phyloP scores from a whole-genome alignment of 2,113 vertebrate genomes.

The Smithornis capensis region DNA sequence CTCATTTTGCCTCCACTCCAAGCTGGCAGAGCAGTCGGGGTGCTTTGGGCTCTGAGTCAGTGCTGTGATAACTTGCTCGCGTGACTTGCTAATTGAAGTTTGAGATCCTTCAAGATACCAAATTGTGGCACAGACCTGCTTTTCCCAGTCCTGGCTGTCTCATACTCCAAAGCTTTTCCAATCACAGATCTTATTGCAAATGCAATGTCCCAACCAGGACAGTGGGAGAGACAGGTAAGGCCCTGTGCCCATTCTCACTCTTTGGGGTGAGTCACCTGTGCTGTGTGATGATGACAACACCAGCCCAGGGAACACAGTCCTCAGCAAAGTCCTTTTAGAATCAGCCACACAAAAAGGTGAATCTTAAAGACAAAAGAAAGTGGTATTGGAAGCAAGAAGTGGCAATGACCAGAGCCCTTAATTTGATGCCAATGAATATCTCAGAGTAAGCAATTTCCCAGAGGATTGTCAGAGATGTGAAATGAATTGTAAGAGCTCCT shows the following conservation, averaged over 20 bases:
- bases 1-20: not conserved
- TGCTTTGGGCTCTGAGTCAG: not conserved
- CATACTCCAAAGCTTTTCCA: not conserved
- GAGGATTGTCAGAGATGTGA: slow-evolving; percentile 46
- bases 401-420: slow-evolving; percentile 34
- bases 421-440: slow-evolving; percentile 39
- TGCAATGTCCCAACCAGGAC: no score
- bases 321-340: slow-evolving; percentile 10
- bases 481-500: slow-evolving; percentile 66
- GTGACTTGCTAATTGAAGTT: slow-evolving; percentile 6
- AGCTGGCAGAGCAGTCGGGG: slow-evolving; percentile 6
- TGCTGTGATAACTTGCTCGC: not conserved
- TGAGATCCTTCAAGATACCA: not conserved
- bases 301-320: not conserved
- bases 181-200: not conserved
- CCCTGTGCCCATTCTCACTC: accelerated
- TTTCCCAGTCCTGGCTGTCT: not conserved
- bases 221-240: not conserved
- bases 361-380: slow-evolving; percentile 43
- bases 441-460: slow-evolving; percentile 61
- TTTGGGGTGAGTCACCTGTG: not conserved
- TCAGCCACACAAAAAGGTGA: slow-evolving; percentile 16
- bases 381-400: slow-evolving; percentile 29
- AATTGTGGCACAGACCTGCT: not conserved
- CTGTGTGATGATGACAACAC: not conserved